Conservation (phyloP, 2,888 invertebrate species). For the Clitarchus hookeri region DNA sequence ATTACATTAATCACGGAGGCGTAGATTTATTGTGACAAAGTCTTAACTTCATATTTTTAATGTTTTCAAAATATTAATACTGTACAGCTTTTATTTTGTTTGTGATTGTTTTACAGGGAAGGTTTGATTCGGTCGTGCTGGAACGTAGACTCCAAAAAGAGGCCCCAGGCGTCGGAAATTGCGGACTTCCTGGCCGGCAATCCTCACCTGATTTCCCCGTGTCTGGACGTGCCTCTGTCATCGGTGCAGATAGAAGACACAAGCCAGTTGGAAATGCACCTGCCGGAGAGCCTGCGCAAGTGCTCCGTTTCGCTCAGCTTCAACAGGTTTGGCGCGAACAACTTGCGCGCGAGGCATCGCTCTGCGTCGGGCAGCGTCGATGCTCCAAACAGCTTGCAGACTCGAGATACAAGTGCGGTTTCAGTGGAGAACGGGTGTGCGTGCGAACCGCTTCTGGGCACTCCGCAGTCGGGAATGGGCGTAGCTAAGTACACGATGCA, state of each 20-base stretch:
- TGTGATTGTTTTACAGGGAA: slow-evolving; percentile 59
- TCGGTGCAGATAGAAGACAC: slow-evolving; percentile 73
- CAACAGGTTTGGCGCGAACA: background rate
- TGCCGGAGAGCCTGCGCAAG: slow-evolving; percentile 56
- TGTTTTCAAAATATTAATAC: no score
- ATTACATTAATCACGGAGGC: no score
- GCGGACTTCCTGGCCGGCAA: slow-evolving; percentile 79
- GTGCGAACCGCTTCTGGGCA: slow-evolving; percentile 36
- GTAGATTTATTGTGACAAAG: no score
- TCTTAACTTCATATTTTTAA: no score
- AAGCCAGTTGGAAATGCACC: slow-evolving; percentile 61
- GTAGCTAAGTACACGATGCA: slow-evolving; percentile 33
- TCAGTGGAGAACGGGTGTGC: slow-evolving; percentile 29
- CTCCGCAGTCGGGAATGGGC: background rate
- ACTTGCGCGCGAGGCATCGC: background rate
- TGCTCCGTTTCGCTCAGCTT: slow-evolving; percentile 50
- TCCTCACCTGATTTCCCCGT: slow-evolving; percentile 76
- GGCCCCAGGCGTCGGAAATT: slow-evolving; percentile 78
- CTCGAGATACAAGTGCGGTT: slow-evolving; percentile 25
- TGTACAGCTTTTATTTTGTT: no score
- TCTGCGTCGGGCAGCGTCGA: background rate
- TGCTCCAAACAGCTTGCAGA: background rate
- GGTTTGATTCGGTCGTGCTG: slow-evolving; percentile 80
- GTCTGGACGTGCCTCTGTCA: slow-evolving; percentile 74
- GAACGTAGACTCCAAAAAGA: slow-evolving; percentile 68